These are phyloP conservation scores for Zapus hudsonius DNA, from an alignment of 2,113 vertebrate species.

Conservation along the genomic window DNA sequence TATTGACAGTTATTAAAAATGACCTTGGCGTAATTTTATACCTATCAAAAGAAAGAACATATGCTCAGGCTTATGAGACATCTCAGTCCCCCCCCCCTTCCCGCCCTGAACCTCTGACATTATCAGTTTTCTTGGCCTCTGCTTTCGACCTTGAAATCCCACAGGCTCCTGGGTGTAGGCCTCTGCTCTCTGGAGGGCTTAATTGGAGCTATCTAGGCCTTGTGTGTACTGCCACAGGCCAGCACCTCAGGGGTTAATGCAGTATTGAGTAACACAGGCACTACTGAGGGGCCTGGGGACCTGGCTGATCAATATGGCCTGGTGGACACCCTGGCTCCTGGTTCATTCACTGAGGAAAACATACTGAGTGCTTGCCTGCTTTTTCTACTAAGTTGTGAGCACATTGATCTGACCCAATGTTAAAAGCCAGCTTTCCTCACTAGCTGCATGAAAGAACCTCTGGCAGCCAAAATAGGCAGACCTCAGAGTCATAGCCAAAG, in stretches of 20 bases:
- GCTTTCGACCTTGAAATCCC: conserved; percentile 63
- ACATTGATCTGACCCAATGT: background rate
- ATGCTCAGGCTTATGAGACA: conserved; percentile 89
- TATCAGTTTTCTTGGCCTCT: conserved; percentile 68
- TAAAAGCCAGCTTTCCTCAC: background rate
- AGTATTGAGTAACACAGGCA: conserved; percentile 77
- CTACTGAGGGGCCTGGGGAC: conserved; percentile 67
- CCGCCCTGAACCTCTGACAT: conserved; percentile 52
- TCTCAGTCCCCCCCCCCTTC: conserved; percentile 76
- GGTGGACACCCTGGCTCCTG: conserved; percentile 52
- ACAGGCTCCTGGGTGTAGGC: conserved; percentile 67
- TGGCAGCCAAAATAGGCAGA: no score
- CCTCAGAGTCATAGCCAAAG: background rate
- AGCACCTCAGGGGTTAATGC: conserved; percentile 77
- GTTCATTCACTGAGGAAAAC: conserved; percentile 33
- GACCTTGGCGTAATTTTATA: conserved; percentile 98
- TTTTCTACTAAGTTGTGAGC: background rate
- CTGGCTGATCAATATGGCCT: conserved; percentile 46
- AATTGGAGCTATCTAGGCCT: conserved; percentile 80
- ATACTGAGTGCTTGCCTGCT: background rate
- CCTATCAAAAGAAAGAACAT: conserved; percentile 91
- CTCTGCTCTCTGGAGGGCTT: conserved; percentile 79
- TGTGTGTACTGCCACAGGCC: conserved; percentile 72
- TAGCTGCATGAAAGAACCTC: accelerated
- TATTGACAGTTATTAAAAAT: conserved; percentile 98